Base-by-base conservation (phyloP, 2,888 invertebrate species). In the Poecilobothrus nobilitatus region DNA sequence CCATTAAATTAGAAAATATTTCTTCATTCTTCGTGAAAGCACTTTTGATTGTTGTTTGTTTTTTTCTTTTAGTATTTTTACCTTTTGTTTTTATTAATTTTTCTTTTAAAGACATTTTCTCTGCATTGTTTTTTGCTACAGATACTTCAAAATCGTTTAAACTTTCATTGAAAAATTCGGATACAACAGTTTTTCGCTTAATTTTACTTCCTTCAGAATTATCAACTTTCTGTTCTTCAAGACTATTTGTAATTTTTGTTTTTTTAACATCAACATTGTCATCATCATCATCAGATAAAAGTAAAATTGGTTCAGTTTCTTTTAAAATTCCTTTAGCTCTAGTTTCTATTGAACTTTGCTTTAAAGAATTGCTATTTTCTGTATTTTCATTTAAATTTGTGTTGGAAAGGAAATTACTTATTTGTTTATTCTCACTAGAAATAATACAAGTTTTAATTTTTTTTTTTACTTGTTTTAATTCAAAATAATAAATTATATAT, bases 1-100 rank as follows among this genome's bases (percentile, higher is more conserved):
- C 77, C 3, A 80, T 76, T 1, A 81, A 76, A 67, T 79, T 77
- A 0, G 79, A 73, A 67, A 81, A 80, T 3, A 80, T 71, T 68
- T 80, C 76, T 69, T 81, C 81, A 67, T 78, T 78, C 53, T 77
- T 76, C 18, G 79, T 68, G 63, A 81, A 78, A 2, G 78, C 76
- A 44, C 76, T 78, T 70, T 76, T 76, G 4, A 81, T 80, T n/a
- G 73, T 76, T 1, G 75, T 76, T 68, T 81, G 81, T 33, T 10
- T 70, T 68, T 6, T 33, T 61, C n/a, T 69, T 73, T 65, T 68
- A 27, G 12, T 20, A 41, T 22, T 71, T 70, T 62, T 53, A 18
- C 2, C 34, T 65, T 65, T 33, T 8, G 22, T 64, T 8, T 7
- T 15, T 71, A 76, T 69, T 78, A 78, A 0, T 72, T 71, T 67